Conservation (phyloP, 1,140 invertebrate species). For the Coelopa frigida region DNA sequence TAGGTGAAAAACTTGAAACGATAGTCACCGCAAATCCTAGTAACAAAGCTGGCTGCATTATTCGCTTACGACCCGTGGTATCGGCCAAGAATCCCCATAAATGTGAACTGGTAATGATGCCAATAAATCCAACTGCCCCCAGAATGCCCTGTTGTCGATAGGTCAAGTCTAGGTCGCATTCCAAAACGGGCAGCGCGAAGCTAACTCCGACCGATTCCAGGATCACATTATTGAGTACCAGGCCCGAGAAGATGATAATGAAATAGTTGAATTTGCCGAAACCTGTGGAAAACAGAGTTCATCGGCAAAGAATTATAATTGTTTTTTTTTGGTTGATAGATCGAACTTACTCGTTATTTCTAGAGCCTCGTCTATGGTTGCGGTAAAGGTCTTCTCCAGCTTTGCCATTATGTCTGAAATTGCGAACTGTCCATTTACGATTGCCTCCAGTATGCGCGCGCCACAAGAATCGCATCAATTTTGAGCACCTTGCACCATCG, state of each 20-base stretch:
- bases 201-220: conserved; percentile 58
- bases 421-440: no score
- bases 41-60: conserved; percentile 60
- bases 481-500: no score
- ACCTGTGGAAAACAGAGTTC: conserved; percentile 28
- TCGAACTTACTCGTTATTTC: conserved; percentile 9
- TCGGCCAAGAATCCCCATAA: conserved; percentile 74
- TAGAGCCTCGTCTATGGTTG: conserved; percentile 12
- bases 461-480: no score
- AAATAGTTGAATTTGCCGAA: conserved; percentile 59
- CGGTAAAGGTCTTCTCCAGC: background rate
- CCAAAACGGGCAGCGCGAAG: conserved; percentile 57
- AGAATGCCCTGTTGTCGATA: conserved; percentile 55
- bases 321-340: background rate
- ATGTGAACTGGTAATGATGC: conserved; percentile 51
- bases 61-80: conserved; percentile 57
- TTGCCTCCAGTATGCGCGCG: no score
- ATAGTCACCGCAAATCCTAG: conserved; percentile 57
- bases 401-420: no score
- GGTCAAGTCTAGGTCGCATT: conserved; percentile 58
- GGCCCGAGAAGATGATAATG: conserved; percentile 49
- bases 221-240: conserved; percentile 51
- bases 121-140: conserved; percentile 54
- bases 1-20: conserved; percentile 57
- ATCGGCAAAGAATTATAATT: background rate